Base-by-base conservation (phyloP, 2,888 invertebrate species). In the Agrochola macilenta region DNA sequence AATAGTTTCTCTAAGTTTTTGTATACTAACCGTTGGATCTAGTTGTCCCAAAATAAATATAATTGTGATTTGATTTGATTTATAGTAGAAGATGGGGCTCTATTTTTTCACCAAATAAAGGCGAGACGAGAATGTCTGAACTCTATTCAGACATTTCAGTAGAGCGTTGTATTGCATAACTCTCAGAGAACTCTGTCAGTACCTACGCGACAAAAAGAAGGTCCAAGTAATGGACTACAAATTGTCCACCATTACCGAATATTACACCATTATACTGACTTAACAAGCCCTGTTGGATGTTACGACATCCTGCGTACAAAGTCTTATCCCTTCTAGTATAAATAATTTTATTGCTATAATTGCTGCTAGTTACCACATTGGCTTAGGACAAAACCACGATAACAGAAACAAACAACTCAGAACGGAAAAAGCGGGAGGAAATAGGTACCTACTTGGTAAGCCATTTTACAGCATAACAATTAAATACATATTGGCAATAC, bases 321-420 rank as follows among this genome's bases (percentile, higher is more conserved):
- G 54, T 9, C 1, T n/a, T 17, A 35, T n/a, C 8, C 4, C 2
- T 35, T n/a, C 4, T 52, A 63, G n/a, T 30, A 43, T 14, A 5
- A 80, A 52, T 30, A n/a, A 43, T 30, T 39, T 12, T n/a, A 57
- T 30, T 85, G 4, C 20, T 52, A 58, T 58, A 60, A 63, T 72
- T 69, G 11, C 60, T 70, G 9, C n/a, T 20, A 61, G 20, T 49
- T 61, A 43, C 49, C 39, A 66, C 58, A 72, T n/a, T 70, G 61
- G 72, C 39, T 66, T 14, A 66, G 54, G 66, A 64, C 76, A 68
- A 82, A 86, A 76, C 86, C 76, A 79, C 72, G 66, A 84, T 79
- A 82, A 49, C n/a, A 54, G 60, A 54, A 74, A 78, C 63, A 82
- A 75, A 82, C 72, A 83, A 82, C 61, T 35, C n/a, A n/a, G 54